Evolutionary conservation across 2,113 vertebrate species (phyloP), one percentile per base, ranked within the genome.

Genomic region (Typhlomys cinereus): DNA sequence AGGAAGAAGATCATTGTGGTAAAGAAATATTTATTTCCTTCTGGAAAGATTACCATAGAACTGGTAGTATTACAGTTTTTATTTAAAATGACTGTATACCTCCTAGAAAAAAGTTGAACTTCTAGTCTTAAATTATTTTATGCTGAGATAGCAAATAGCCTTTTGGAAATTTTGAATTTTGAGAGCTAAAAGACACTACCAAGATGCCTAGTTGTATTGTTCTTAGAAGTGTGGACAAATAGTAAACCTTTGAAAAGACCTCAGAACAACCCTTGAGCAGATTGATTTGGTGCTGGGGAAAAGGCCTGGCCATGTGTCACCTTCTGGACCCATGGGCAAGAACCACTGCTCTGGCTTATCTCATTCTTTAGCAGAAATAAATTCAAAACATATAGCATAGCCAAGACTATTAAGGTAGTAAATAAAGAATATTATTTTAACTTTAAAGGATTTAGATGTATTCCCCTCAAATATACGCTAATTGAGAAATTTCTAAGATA

Each of bases 81-180:
- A 46, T 27, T 90, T 46, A 92, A 95, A 93, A 48, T 57, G 39
- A 76, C 12, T n/a, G 82, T 14, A n/a, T 67, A 44, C 73, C 89
- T 92, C 25, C 69, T 89, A 50, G 25, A 83, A 23, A n/a, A 79
- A 86, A 61, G 36, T 62, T 90, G 39, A 44, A 13, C 21, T 71
- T 9, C 76, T 89, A 13, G 4, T 78, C 83, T 89, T 89, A 59
- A 66, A 13, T 61, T 80, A 9, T 75, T 92, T 54, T 62, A 21
- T 93, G 57, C 81, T 54, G 57, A 80, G 39, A 48, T 86, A 88
- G 66, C 36, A 80, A n/a, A 48, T 86, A 88, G 66, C 36, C 4
- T 79, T 94, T 70, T 57, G 61, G 86, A 85, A 88, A 64, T 23
- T 92, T 64, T 88, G 34, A 5, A 86, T 61, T 84, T 86, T 83